Conservation (phyloP, 2,113 vertebrate genomes). For the Indri indri region DNA sequence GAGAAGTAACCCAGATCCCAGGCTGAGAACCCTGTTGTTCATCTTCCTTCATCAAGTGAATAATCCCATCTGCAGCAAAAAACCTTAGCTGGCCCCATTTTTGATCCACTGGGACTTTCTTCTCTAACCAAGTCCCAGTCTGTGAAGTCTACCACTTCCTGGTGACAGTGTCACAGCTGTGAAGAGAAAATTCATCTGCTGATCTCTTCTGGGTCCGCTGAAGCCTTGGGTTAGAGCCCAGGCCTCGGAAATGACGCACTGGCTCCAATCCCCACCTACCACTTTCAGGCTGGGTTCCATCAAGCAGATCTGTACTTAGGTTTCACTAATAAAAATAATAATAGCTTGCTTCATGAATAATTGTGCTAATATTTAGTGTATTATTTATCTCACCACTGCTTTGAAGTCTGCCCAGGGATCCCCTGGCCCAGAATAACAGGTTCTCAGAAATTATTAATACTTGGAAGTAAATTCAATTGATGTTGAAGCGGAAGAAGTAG, state of each 20-base stretch:
- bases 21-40: neutral
- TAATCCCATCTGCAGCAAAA: neutral
- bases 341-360: conserved; percentile 1
- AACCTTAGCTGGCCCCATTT: neutral
- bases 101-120: neutral
- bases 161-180: neutral
- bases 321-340: conserved; percentile 31
- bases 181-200: neutral
- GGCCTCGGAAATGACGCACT: neutral
- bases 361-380: neutral
- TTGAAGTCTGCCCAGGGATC: neutral
- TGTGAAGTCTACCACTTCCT: neutral
- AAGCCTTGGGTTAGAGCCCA: neutral
- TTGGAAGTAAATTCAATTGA: neutral
- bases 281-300: neutral
- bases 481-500: neutral
- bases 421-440: neutral
- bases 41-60: neutral
- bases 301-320: neutral
- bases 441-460: conserved; percentile 9
- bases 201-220: neutral
- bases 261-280: neutral
- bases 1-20: neutral
- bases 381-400: neutral
- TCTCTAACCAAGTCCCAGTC: neutral